Percentiles rank a stretch among this genome's conserved stretches.
Evolutionary conservation across 2,113 vertebrate genomes (phyloP).

Genomic region (Tachycineta bicolor): DNA sequence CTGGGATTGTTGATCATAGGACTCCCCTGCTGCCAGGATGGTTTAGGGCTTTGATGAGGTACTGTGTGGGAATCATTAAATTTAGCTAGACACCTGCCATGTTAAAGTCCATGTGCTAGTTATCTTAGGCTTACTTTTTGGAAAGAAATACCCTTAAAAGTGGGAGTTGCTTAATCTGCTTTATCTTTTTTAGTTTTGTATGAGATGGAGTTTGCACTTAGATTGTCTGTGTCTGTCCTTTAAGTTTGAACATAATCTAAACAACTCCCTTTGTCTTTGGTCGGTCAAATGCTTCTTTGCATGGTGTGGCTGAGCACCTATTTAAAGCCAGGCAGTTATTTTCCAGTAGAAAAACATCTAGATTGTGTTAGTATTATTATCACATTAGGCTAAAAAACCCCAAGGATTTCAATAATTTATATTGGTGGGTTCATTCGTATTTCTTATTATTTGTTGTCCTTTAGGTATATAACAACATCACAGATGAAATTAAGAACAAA

Average conservation of each 20-base stretch:
- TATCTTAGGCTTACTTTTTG: neutral
- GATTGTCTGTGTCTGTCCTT: neutral
- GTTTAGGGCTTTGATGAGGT: neutral
- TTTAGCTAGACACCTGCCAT: neutral
- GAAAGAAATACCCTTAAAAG: neutral
- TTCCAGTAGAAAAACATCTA: neutral
- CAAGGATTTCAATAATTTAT: neutral
- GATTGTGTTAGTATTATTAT: neutral
- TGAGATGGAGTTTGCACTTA: neutral
- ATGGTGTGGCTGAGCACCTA: neutral
- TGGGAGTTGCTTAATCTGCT: neutral
- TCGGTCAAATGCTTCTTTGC: neutral
- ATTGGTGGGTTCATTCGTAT: neutral
- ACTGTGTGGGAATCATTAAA: neutral
- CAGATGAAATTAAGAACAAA: conserved; percentile 79
- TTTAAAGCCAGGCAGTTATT: neutral
- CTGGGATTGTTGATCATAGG: neutral
- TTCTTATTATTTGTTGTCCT: conserved; percentile 17
- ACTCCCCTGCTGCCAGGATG: no score
- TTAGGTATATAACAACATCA: conserved; percentile 81
- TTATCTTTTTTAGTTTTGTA: neutral
- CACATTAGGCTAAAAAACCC: neutral
- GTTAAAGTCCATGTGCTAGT: neutral
- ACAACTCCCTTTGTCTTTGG: neutral
- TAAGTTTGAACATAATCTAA: neutral